phyloP scores from a whole-genome alignment of 1,140 invertebrate species.

The Melipona quadrifasciata region DNA sequence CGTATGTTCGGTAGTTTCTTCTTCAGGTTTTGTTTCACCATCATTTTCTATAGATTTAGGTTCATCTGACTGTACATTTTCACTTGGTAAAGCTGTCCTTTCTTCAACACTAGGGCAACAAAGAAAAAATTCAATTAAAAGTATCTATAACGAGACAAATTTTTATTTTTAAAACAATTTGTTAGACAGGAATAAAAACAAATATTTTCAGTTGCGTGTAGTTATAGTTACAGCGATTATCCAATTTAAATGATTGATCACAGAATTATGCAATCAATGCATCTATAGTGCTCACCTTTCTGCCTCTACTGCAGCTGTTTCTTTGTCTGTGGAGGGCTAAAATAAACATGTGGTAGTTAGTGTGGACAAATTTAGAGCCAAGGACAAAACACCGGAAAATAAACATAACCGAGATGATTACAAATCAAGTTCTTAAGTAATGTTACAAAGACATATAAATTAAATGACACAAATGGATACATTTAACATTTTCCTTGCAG shows the following conservation, averaged over 20 bases:
- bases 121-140: conserved; percentile 5
- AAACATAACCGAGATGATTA: conserved; percentile 23
- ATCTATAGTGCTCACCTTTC: conserved; percentile 74
- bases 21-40: conserved; percentile 74
- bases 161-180: conserved; percentile 25
- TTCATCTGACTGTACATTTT: conserved; percentile 65
- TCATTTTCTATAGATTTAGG: conserved; percentile 69
- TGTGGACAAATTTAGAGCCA: conserved; percentile 52
- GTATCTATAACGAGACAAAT: not conserved
- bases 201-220: not conserved
- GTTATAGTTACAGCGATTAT: conserved; percentile 14
- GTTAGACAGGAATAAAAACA: not conserved
- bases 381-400: conserved; percentile 40
- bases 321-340: conserved; percentile 80
- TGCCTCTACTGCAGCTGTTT: conserved; percentile 68
- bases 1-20: conserved; percentile 69
- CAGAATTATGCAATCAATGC: conserved; percentile 47
- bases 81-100: conserved; percentile 62
- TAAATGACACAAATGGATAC: not conserved
- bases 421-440: not conserved
- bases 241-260: conserved; percentile 39
- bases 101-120: conserved; percentile 64
- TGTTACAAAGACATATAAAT: conserved; percentile 26
- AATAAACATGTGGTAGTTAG: conserved; percentile 65
- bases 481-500: not conserved